Evolutionary conservation across 2,113 vertebrate genomes (phyloP), one percentile per base, ranked within the genome.

Genomic region (Saccopteryx leptura): DNA sequence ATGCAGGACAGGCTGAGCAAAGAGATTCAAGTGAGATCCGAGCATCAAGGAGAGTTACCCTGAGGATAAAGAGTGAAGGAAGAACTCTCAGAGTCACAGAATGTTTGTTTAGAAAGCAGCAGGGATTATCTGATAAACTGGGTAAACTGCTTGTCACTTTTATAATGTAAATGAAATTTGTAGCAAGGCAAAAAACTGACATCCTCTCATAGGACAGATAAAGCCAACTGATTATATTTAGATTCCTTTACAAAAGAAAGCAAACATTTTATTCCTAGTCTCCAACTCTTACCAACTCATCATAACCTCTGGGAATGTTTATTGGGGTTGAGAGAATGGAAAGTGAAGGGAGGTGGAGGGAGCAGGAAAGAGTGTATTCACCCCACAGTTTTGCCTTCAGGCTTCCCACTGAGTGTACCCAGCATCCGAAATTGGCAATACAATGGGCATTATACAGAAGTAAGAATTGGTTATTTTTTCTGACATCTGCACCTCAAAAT

Each of bases 71-170:
- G 71, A n/a, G 17, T 24, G 28, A 6, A n/a, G 89, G n/a, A 74
- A 88, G 63, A 75, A 14, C 28, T 88, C 69, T 2, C n/a, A 31
- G 24, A 74, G 50, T 24, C 61, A 9, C 46, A 26, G 26, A 21
- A 76, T 76, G 15, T 96, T 97, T 98, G 68, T 79, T 97, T 95
- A 96, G 76, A 76, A 89, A 97, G 89, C 56, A 74, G 28, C 71
- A 58, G 93, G 69, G 84, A 96, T 96, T 97, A 95, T 93, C 91
- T 97, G 97, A 95, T 94, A 96, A 97, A 95, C 23, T 8, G 28
- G 54, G 54, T 97, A 93, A 97, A 68, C 75, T 26, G 24, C 75
- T 84, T 93, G 69, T 71, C 92, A 95, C 97, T 98, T 98, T 98
- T 96, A 80, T 87, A 93, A 88, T 68, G 83, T 90, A 97, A 98